Base-by-base conservation (phyloP, 1,140 invertebrate species). In the Pogonomyrmex californicus region DNA sequence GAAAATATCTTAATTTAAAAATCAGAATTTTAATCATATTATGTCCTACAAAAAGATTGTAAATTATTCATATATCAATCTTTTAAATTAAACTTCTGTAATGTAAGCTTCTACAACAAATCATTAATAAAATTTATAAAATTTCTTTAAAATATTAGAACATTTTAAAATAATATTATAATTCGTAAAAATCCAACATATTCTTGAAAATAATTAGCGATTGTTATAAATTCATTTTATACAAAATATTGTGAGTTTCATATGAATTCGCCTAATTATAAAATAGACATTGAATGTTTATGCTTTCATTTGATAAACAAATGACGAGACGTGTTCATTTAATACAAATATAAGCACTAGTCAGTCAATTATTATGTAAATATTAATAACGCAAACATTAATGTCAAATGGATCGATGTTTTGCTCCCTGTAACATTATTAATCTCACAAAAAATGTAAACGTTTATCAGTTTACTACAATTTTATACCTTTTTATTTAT, bases 381-480 rank as follows among this genome's bases (percentile, higher is more conserved):
- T 81, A 81, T 68, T 81, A 81, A 79, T 79, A 79, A 66, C 9
- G 47, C n/a, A 79, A 79, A 79, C 47, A 79, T 65, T 66, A 54
- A 68, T n/a, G n/a, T 41, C 36, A 36, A 79, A 49, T 54, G n/a
- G 36, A 78, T 4, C 17, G 10, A 49, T 41, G 17, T 78, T 63
- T 49, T 49, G 17, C 30, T 77, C 23, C 14, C 14, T 63, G 17
- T 12, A 47, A 36, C 33, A n/a, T n/a, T n/a, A n/a, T n/a, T n/a
- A n/a, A 38, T 63, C 0, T 4, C 36, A 23, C 10, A 14, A 81
- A 65, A 63, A 56, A 65, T n/a, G n/a, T n/a, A 56, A 54, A 66
- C 14, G 30, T 68, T 66, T 68, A 68, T 81, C 23, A 10, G 54
- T 66, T 49, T 51, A 30, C n/a, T 14, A 10, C 3, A 41, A 30